Evolutionary conservation across 1,140 invertebrate genomes (phyloP).

Genomic region (Drosophila fuyamai): DNA sequence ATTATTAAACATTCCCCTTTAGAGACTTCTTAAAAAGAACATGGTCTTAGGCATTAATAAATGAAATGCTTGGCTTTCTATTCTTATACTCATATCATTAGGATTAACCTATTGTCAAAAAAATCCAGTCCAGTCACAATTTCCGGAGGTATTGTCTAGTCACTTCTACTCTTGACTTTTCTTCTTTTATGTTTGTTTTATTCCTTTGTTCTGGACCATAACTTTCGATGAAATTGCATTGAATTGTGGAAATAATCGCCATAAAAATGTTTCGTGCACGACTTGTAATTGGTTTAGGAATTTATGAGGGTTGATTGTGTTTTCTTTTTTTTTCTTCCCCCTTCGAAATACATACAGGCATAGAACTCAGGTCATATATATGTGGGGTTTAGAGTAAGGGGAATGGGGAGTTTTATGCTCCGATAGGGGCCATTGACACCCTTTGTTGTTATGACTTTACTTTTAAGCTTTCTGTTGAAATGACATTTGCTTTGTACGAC

Average conservation of each 20-base stretch:
- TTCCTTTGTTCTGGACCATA: constrained; percentile 51
- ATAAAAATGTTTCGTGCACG: constrained; percentile 65
- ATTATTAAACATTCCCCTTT: too few relatives aligned
- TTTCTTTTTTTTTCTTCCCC: constrained; percentile 28
- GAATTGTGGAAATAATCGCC: constrained; percentile 65
- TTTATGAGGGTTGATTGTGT: constrained; percentile 65
- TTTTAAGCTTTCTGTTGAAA: constrained; percentile 37
- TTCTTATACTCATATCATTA: constrained; percentile 5
- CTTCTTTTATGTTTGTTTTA: constrained; percentile 34
- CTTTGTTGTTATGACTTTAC: constrained; percentile 39
- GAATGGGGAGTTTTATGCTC: constrained; percentile 31
- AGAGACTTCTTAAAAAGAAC: too few relatives aligned
- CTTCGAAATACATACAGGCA: constrained; percentile 15
- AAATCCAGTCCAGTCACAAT: constrained; percentile 5
- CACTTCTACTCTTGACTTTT: constrained; percentile 23
- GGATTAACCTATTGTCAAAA: constrained; percentile 17
- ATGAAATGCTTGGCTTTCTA: too few relatives aligned
- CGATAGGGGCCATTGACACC: constrained; percentile 49
- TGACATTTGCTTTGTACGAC: constrained; percentile 29
- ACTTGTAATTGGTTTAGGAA: constrained; percentile 65
- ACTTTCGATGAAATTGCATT: constrained; percentile 58
- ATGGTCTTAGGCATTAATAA: background rate
- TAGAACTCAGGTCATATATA: constrained; percentile 30
- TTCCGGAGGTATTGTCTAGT: constrained; percentile 36
- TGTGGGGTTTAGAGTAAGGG: constrained; percentile 15